Evolutionary conservation across 2,113 vertebrate genomes (phyloP).

Genomic region (Macrotus californicus): DNA sequence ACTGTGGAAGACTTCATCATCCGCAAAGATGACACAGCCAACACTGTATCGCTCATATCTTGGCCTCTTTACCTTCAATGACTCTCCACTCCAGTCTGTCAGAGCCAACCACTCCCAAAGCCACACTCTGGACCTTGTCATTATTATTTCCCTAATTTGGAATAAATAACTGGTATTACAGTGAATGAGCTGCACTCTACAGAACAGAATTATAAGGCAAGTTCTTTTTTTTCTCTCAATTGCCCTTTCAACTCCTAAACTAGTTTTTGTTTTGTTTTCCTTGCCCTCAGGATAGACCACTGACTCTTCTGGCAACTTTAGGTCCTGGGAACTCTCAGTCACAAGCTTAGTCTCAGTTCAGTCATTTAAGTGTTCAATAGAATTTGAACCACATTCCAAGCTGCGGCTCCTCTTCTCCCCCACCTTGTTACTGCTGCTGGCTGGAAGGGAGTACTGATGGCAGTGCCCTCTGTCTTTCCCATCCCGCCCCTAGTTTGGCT

Average conservation of each 20-base stretch:
- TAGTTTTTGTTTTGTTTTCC: not conserved
- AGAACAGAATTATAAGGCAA: not conserved
- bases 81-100: not conserved
- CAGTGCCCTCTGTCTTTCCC: not conserved
- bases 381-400: not conserved
- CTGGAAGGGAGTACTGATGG: not conserved
- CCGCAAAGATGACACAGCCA: not conserved
- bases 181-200: not conserved
- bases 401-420: not conserved
- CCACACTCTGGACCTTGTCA: not conserved
- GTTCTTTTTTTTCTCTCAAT: not conserved
- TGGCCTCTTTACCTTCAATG: not conserved
- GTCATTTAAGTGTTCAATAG: conserved; percentile 7
- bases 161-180: not conserved
- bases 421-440: not conserved
- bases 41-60: not conserved
- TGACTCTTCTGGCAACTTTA: not conserved
- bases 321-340: not conserved
- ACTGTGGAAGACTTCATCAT: not conserved
- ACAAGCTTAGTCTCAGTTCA: not conserved
- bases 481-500: not conserved
- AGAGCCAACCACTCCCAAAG: not conserved
- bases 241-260: not conserved
- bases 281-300: not conserved
- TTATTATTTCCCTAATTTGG: not conserved